Percentiles rank a stretch among this genome's conserved stretches.
These are phyloP conservation scores for Limonius californicus DNA, from an alignment of 1,140 invertebrate species.

Conservation along the genomic window DNA sequence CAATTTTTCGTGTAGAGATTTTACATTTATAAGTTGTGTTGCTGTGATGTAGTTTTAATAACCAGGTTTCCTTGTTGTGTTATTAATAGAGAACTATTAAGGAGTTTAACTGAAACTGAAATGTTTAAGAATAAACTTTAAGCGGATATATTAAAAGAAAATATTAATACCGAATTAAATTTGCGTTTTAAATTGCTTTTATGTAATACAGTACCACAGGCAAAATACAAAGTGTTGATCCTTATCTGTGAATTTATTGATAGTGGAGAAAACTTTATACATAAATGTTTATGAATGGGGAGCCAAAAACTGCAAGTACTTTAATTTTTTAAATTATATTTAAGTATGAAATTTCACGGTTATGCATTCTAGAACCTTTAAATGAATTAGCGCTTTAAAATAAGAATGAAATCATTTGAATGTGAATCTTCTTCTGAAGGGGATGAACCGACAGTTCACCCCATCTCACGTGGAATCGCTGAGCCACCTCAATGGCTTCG, in stretches of 20 bases:
- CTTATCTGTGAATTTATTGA: too few relatives aligned
- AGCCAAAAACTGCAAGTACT: too few relatives aligned
- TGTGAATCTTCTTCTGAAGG: slow-evolving; percentile 47
- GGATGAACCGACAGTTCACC: slow-evolving; percentile 42
- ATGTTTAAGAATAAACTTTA: neutral
- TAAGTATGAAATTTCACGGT: too few relatives aligned
- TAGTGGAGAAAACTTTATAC: neutral
- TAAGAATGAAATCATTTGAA: slow-evolving; percentile 45
- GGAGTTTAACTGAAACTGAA: too few relatives aligned
- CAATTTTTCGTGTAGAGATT: slow-evolving; percentile 43
- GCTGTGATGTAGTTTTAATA: slow-evolving; percentile 5
- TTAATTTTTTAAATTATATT: too few relatives aligned
- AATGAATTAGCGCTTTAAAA: neutral
- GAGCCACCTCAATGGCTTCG: slow-evolving; percentile 41
- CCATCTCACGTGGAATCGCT: slow-evolving; percentile 42
- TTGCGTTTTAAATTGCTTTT: too few relatives aligned
- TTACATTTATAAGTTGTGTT: neutral
- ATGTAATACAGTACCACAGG: too few relatives aligned
- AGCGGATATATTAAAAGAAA: neutral
- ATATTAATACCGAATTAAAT: too few relatives aligned
- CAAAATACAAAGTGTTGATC: too few relatives aligned
- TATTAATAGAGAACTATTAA: too few relatives aligned
- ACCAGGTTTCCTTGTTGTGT: neutral
- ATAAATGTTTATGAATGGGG: neutral
- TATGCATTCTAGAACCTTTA: neutral